Evolutionary conservation across 1,140 invertebrate genomes (phyloP).

Genomic region (Zaprionus nigranus): DNA sequence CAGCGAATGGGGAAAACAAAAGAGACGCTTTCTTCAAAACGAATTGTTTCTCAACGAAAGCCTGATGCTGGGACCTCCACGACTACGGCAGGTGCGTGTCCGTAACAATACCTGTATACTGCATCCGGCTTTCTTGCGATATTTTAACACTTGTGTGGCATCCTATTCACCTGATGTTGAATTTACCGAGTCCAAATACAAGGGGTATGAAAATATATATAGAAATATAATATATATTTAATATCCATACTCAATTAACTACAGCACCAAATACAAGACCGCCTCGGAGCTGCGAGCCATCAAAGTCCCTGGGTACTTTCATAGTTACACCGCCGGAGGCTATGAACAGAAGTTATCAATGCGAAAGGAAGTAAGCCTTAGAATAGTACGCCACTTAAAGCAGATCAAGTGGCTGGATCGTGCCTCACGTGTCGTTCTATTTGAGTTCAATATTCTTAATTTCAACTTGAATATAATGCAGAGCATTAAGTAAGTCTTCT

Average conservation of each 20-base stretch:
- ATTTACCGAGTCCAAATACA: constrained; percentile 3
- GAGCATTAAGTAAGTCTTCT: constrained; percentile 39
- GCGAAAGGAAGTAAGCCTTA: constrained; percentile 10
- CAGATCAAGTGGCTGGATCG: constrained; percentile 47
- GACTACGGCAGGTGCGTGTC: constrained; percentile 52
- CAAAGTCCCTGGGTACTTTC: constrained; percentile 8
- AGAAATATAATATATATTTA: not conserved
- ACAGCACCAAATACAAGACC: constrained; percentile 29
- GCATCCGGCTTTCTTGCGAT: constrained; percentile 18
- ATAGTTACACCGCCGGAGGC: constrained; percentile 41
- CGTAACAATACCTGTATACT: constrained; percentile 22
- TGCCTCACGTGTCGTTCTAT: constrained; percentile 37
- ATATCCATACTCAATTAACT: not conserved
- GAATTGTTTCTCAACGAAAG: constrained; percentile 36
- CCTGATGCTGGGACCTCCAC: constrained; percentile 44
- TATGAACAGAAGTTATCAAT: constrained; percentile 42
- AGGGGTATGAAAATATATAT: constrained; percentile 16
- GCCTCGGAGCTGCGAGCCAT: constrained; percentile 4
- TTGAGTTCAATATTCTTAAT: constrained; percentile 54
- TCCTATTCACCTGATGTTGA: constrained; percentile 31
- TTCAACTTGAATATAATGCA: constrained; percentile 38
- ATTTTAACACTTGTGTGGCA: constrained; percentile 35
- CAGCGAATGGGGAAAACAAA: not conserved
- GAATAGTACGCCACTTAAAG: constrained; percentile 24
- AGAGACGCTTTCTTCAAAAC: not conserved